Percentiles rank a stretch among this genome's conserved stretches.
Evolutionary conservation across 2,113 vertebrate species (phyloP).

Genomic region (Panthera uncia): DNA sequence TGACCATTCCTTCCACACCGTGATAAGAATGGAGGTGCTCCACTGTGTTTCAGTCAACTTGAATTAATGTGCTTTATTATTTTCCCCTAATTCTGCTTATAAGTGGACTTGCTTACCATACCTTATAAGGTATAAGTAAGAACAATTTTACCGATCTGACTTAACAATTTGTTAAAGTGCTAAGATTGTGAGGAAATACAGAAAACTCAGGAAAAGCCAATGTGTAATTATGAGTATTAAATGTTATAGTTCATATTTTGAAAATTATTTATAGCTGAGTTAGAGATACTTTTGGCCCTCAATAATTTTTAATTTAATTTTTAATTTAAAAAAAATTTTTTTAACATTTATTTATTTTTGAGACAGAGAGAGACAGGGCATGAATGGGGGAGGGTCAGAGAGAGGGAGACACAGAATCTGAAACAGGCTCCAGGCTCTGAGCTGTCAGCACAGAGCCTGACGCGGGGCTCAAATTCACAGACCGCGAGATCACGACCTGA

Average conservation of each 20-base stretch:
- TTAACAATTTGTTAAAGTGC: background rate
- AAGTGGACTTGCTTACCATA: background rate
- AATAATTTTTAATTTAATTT: background rate
- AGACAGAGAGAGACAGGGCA: too few species aligned
- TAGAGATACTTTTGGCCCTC: background rate
- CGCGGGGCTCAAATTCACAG: too few species aligned
- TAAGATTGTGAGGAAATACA: background rate
- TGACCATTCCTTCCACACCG: background rate
- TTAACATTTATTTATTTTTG: too few species aligned
- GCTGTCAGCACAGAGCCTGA: too few species aligned
- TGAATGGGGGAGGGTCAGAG: too few species aligned
- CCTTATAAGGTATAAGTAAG: background rate
- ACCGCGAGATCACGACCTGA: too few species aligned
- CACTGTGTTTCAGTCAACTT: background rate
- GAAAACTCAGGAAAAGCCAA: background rate
- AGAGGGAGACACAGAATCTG: too few species aligned
- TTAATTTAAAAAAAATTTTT: too few species aligned
- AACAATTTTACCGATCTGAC: background rate
- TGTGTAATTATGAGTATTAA: background rate
- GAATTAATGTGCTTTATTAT: background rate
- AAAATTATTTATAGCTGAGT: constrained; percentile 1
- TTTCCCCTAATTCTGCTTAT: background rate
- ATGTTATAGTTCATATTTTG: background rate
- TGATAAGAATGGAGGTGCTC: background rate
- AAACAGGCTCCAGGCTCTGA: too few species aligned